phyloP scores from a whole-genome alignment of 1,140 invertebrate genomes.

The Megalonaias nervosa region DNA sequence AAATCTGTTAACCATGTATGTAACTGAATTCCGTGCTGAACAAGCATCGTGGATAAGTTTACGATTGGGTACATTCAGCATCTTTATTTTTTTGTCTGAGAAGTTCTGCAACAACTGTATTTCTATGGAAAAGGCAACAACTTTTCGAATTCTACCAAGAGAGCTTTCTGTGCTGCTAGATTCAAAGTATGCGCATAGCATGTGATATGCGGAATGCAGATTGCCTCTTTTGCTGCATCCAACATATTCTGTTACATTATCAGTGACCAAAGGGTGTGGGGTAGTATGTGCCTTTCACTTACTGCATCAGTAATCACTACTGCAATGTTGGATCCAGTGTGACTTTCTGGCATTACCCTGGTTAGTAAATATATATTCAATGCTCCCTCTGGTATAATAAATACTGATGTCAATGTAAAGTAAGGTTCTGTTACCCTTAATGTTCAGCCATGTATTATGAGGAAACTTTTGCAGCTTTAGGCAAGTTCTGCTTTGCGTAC shows the following conservation, averaged over 20 bases:
- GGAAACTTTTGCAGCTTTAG: background rate
- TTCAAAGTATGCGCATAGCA: slow-evolving; percentile 24
- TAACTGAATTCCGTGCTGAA: slow-evolving; percentile 4
- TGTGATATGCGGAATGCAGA: slow-evolving; percentile 7
- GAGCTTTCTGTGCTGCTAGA: slow-evolving; percentile 20
- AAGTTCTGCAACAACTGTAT: slow-evolving; percentile 4
- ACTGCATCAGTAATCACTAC: slow-evolving; percentile 17
- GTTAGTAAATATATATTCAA: slow-evolving; percentile 6
- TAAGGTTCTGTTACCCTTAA: slow-evolving; percentile 2
- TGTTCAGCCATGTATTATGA: slow-evolving; percentile 11
- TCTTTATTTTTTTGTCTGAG: slow-evolving; percentile 6
- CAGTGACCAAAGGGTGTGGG: slow-evolving; percentile 1
- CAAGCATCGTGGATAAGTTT: slow-evolving; percentile 19
- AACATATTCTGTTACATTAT: slow-evolving; percentile 16
- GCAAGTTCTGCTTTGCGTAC: too few relatives aligned
- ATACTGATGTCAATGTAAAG: slow-evolving; percentile 10
- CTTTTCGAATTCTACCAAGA: slow-evolving; percentile 13
- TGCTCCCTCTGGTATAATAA: slow-evolving; percentile 7
- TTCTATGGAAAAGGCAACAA: slow-evolving; percentile 30
- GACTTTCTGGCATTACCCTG: slow-evolving; percentile 3
- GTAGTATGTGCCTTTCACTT: slow-evolving; percentile 1
- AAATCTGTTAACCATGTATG: slow-evolving; percentile 10
- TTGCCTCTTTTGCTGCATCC: background rate
- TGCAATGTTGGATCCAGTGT: slow-evolving; percentile 15
- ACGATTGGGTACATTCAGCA: slow-evolving; percentile 1